Evolutionary conservation across 2,113 vertebrate genomes (phyloP).

Genomic region (Syrmaticus mikado): DNA sequence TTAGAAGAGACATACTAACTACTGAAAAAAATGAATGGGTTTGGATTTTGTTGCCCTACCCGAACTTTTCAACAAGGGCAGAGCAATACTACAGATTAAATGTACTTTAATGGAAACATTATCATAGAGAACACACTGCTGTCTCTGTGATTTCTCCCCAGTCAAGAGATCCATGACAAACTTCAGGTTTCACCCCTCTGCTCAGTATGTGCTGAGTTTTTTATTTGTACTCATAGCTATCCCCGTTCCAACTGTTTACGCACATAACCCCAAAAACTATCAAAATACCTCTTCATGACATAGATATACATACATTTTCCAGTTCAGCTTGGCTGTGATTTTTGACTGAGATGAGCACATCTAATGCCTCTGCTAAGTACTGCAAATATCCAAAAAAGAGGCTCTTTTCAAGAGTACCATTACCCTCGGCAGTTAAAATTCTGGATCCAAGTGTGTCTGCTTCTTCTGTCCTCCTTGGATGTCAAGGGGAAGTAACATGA

Average conservation of each 20-base stretch:
- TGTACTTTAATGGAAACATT: background rate
- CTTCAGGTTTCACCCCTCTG: background rate
- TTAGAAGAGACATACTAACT: background rate
- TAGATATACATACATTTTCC: background rate
- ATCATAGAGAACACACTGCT: background rate
- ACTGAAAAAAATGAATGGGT: background rate
- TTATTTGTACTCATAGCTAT: background rate
- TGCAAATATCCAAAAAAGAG: background rate
- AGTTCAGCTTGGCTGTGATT: background rate
- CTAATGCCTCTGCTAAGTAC: background rate
- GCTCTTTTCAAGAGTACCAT: background rate
- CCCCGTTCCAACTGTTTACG: background rate
- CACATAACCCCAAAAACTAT: background rate
- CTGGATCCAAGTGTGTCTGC: background rate
- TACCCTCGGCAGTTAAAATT: background rate
- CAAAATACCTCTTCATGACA: background rate
- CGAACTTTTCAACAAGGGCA: background rate
- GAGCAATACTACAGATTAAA: background rate
- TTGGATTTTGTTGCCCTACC: background rate
- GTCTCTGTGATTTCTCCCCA: background rate
- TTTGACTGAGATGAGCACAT: background rate
- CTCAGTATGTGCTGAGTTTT: background rate
- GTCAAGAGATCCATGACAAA: background rate
- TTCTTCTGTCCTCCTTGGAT: background rate
- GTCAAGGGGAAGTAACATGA: background rate